These are phyloP conservation scores for Lutraria rhynchaena DNA, from an alignment of 1,140 invertebrate genomes.

Conservation along the genomic window DNA sequence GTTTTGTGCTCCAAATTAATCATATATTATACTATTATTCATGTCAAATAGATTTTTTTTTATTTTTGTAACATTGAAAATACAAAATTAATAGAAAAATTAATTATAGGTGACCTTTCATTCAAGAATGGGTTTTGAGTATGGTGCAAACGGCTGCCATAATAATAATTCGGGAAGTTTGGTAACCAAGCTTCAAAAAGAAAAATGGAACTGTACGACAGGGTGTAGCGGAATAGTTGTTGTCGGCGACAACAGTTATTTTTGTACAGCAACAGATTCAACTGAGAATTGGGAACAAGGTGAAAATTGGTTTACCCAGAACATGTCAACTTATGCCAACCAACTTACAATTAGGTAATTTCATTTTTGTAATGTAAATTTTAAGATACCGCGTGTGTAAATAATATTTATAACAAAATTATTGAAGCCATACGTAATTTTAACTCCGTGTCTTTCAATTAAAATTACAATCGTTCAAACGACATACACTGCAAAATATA, in stretches of 20 bases:
- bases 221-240: background rate
- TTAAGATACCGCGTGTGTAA: no score
- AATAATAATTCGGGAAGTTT: constrained; percentile 14
- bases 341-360: background rate
- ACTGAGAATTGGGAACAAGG: constrained; percentile 5
- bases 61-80: background rate
- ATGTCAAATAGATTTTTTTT: no score
- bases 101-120: constrained; percentile 10
- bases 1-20: no score
- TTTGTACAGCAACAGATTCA: background rate
- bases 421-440: no score
- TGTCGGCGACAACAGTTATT: constrained; percentile 6
- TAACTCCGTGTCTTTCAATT: no score
- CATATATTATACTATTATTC: no score
- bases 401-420: no score
- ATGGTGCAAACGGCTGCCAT: constrained; percentile 10
- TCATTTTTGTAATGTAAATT: no score
- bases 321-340: background rate
- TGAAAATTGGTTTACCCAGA: background rate
- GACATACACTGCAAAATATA: no score
- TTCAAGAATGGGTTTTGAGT: background rate
- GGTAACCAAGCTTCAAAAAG: background rate
- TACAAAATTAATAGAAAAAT: background rate
- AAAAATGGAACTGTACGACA: constrained; percentile 3
- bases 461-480: no score